Evolutionary conservation across 2,888 invertebrate genomes (phyloP), one percentile per base, ranked within the genome.

Genomic region (Pristionchus fissidentatus): DNA sequence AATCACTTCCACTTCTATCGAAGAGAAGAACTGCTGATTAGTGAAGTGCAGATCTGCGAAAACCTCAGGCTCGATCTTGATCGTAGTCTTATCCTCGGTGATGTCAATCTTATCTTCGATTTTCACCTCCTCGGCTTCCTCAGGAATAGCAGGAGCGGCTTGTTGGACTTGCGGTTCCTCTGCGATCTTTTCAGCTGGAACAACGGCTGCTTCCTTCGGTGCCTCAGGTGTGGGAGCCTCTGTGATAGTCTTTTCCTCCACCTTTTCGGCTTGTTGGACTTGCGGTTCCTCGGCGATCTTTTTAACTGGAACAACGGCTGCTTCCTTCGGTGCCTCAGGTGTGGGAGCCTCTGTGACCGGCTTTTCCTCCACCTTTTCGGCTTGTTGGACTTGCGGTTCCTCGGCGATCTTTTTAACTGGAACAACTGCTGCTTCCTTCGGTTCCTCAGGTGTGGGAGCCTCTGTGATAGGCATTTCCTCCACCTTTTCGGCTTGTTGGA

Each of bases 391-490:
- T 10, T 13, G 26, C 66, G n/a, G n/a, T 41, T 66, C 66, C 22
- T 32, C 66, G 5, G 62, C 82, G 8, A 29, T 15, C 43, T n/a
- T 81, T 22, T 66, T 19, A 4, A 4, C 55, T 5, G 55, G 10
- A 13, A 22, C 55, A 19, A n/a, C 10, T n/a, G 22, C 13, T 13
- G 8, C 55, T n/a, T 55, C 10, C 55, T 55, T 55, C 55, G 8
- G 55, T 55, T 55, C 55, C 3, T 13, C 22, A 22, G 55, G 55
- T n/a, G 15, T 55, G 7, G 55, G 7, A 55, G 55, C 10, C n/a
- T 55, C 55, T 22, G 55, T 19, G 22, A 84, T 82, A 22, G 55
- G 83, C 57, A n/a, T n/a, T n/a, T 86, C 84, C 49, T n/a, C 55
- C 15, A 49, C 52, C 29, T 55, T 46, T 38, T 55, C 55, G 15